Conservation (phyloP, 2,888 invertebrate species). For the Disparrhopalites patrizii region DNA sequence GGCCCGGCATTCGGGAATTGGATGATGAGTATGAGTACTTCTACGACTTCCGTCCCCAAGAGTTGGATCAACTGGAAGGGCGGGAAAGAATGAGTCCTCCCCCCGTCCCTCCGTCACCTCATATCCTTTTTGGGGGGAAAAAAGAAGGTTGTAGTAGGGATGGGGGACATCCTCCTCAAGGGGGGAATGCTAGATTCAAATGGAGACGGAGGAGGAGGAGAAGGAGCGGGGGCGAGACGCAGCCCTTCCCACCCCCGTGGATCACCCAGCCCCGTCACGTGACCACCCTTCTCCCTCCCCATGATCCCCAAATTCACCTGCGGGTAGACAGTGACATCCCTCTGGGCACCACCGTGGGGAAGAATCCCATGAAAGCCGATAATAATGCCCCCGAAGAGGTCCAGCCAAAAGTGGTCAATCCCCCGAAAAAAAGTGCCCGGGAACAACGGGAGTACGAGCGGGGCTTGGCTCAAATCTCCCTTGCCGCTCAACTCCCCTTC, state of each 20-base stretch:
- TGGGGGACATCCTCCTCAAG: too few species aligned
- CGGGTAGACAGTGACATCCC: too few species aligned
- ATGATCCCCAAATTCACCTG: too few species aligned
- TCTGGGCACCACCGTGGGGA: too few species aligned
- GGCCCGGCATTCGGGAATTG: not conserved
- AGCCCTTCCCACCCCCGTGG: too few species aligned
- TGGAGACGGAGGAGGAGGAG: too few species aligned
- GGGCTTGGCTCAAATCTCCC: not conserved
- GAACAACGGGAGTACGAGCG: not conserved
- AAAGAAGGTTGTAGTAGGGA: too few species aligned
- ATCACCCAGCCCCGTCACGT: not conserved
- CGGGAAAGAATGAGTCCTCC: not conserved
- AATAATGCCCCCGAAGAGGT: too few species aligned
- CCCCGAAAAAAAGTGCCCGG: not conserved
- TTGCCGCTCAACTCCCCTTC: constrained; percentile 1
- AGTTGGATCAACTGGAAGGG: not conserved
- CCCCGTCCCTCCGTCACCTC: too few species aligned
- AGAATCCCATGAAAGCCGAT: not conserved
- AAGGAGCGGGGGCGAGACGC: not conserved
- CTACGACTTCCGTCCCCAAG: not conserved
- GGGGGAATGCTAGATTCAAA: too few species aligned
- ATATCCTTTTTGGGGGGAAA: too few species aligned
- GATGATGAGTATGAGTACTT: constrained; percentile 2
- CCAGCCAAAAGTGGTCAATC: too few species aligned
- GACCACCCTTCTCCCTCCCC: not conserved